A percentile compares a stretch with the other conserved stretches of the same genome.
These are phyloP conservation scores for Phlogophora meticulosa DNA, from an alignment of 2,888 invertebrate genomes.

Conservation along the genomic window DNA sequence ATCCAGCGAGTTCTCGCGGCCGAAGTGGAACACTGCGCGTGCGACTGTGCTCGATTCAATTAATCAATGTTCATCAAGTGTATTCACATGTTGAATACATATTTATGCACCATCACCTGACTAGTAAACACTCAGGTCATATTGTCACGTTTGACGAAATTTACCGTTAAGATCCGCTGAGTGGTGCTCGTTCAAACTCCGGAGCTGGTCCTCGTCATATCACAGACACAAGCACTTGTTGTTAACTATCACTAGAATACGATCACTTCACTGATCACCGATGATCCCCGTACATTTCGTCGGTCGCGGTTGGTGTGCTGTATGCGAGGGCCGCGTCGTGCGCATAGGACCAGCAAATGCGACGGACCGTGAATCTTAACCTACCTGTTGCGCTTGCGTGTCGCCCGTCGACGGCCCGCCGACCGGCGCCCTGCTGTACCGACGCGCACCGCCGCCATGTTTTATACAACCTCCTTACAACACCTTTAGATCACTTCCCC, in stretches of 20 bases:
- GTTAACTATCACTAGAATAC: constrained; percentile 79
- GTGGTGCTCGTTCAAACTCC: constrained; percentile 78
- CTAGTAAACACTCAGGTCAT: constrained; percentile 87
- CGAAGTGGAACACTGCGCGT: constrained; percentile 77
- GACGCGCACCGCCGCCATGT: constrained; percentile 81
- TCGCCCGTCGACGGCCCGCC: constrained; percentile 77
- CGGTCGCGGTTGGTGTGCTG: constrained; percentile 75
- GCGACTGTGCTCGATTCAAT: constrained; percentile 61
- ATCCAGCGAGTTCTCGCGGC: constrained; percentile 70
- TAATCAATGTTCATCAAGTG: constrained; percentile 39
- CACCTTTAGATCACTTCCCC: background rate
- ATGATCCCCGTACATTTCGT: constrained; percentile 85
- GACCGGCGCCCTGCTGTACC: constrained; percentile 84
- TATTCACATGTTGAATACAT: constrained; percentile 46
- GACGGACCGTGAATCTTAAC: constrained; percentile 90
- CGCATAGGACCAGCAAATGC: constrained; percentile 88
- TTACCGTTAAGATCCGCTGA: constrained; percentile 89
- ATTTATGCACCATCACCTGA: constrained; percentile 80
- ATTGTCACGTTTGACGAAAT: constrained; percentile 82
- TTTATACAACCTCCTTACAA: constrained; percentile 75
- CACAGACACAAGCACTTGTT: constrained; percentile 79
- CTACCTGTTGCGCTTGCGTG: constrained; percentile 91
- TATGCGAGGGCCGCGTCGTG: constrained; percentile 83
- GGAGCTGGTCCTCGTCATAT: constrained; percentile 81
- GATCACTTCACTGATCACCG: constrained; percentile 86